These are phyloP conservation scores for Nixonia krombeini DNA, from an alignment of 1,140 invertebrate species.

Conservation along the genomic window DNA sequence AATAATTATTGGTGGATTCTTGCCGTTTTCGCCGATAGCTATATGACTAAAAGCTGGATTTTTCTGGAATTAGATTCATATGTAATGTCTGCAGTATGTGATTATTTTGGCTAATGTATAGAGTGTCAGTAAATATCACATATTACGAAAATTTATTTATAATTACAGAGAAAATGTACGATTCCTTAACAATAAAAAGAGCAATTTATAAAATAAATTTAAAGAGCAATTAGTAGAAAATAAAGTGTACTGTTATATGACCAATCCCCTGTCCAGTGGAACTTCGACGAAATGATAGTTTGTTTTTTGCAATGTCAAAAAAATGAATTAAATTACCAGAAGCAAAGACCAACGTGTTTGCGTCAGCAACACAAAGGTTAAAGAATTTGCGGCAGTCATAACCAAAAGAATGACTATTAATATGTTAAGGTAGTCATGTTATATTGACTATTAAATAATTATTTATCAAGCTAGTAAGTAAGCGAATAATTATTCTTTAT, in stretches of 20 bases:
- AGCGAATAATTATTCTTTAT: background rate
- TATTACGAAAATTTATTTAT: too few relatives aligned
- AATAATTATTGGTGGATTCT: constrained; percentile 81
- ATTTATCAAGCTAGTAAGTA: constrained; percentile 3
- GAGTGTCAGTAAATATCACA: background rate
- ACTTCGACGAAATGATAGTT: constrained; percentile 79
- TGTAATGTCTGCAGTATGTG: background rate
- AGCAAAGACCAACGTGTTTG: constrained; percentile 80
- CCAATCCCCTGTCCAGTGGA: constrained; percentile 84
- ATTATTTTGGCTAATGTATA: background rate
- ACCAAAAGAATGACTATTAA: constrained; percentile 84
- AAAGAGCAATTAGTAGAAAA: too few relatives aligned
- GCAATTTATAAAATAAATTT: too few relatives aligned
- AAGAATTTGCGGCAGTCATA: constrained; percentile 86
- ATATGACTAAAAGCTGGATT: constrained; percentile 81
- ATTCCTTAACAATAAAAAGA: constrained; percentile 25
- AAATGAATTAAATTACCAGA: constrained; percentile 87
- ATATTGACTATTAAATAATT: constrained; percentile 9
- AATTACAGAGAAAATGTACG: background rate
- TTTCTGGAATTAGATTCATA: constrained; percentile 71
- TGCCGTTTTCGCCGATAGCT: constrained; percentile 83
- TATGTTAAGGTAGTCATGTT: constrained; percentile 14
- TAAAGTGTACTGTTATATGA: constrained; percentile 78
- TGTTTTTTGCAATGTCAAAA: constrained; percentile 77
- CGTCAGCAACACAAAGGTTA: constrained; percentile 83